phyloP scores from a whole-genome alignment of 2,797 vertebrate genomes.

The Cyprinodon diabolis region DNA sequence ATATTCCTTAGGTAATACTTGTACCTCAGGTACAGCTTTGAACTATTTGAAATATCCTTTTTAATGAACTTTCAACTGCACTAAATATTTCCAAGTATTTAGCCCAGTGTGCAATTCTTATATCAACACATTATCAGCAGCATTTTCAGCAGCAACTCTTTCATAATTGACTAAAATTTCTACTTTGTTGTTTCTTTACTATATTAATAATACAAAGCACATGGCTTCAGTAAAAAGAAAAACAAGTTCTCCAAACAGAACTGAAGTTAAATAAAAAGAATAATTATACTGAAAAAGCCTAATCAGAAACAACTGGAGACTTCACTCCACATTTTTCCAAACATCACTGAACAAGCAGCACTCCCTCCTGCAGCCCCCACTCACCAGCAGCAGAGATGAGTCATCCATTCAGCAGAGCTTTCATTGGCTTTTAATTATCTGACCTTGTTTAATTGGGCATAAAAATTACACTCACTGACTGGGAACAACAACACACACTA shows the following conservation, averaged over 20 bases:
- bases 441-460: conserved; percentile 60
- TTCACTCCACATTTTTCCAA: neutral
- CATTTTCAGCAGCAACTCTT: too few species aligned
- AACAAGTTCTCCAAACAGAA: too few species aligned
- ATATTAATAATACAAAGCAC: too few species aligned
- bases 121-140: too few species aligned
- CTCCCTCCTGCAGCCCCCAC: conserved; percentile 31
- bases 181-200: neutral
- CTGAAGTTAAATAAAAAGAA: too few species aligned
- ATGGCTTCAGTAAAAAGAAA: too few species aligned
- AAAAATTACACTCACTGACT: conserved; percentile 34
- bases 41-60: too few species aligned
- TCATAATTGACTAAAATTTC: neutral
- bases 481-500: conserved; percentile 13
- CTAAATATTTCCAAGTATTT: neutral
- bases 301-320: neutral
- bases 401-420: conserved; percentile 67
- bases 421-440: conserved; percentile 71
- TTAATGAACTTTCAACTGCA: neutral
- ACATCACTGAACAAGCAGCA: conserved; percentile 14
- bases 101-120: neutral
- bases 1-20: too few species aligned
- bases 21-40: too few species aligned
- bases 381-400: conserved; percentile 53
- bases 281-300: neutral